Base-by-base conservation (phyloP, 2,113 vertebrate genomes). In the Poeciliopsis prolifica region DNA sequence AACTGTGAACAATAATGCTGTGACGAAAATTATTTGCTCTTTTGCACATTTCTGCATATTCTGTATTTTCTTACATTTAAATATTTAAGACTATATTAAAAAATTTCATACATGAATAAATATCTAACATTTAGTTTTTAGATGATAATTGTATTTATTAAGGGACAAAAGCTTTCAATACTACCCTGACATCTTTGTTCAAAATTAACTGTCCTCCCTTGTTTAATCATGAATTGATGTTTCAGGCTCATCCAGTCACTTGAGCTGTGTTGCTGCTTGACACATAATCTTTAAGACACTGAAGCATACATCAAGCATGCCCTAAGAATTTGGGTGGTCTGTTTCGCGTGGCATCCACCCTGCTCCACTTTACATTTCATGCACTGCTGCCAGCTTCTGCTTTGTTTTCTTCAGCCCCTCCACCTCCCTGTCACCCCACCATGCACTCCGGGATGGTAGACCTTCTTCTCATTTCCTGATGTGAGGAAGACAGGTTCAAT, bases 1-100 rank as follows among this genome's bases (percentile, higher is more conserved):
- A 33, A 58, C 33, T 75, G 42, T 74, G 70, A 85, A 33, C 19
- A 35, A 51, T 24, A 42, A 15, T 42, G 13, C 4, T 15, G 40
- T 15, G 13, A 14, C 5, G 5, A 48, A 42, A 19, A 17, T 1
- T 48, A 48, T 48, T 48, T 19, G 17, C 17, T 17, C 44, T 11
- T 8, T n/a, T 10, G 10, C 51, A 58, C 2, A 58, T 24, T 58
- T 24, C 7, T 24, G 22, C 51, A 9, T 2, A 10, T 58, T 58
- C n/a, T n/a, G 9, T 2, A n/a, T n/a, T 58, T 54, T 54, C 22
- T 54, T n/a, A n/a, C 51, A 58, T 58, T n/a, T 58, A 58, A 58
- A 3, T n/a, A 5, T n/a, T 58, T 58, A 24, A 58, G 51, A 58
- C 10, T 10, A 58, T 58, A 2, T 8, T 8, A 58, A 22, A 58